A percentile compares a stretch with the other conserved stretches of the same genome.
These are phyloP conservation scores for Oplegnathus fasciatus DNA, from an alignment of 2,113 vertebrate genomes.

Conservation along the genomic window DNA sequence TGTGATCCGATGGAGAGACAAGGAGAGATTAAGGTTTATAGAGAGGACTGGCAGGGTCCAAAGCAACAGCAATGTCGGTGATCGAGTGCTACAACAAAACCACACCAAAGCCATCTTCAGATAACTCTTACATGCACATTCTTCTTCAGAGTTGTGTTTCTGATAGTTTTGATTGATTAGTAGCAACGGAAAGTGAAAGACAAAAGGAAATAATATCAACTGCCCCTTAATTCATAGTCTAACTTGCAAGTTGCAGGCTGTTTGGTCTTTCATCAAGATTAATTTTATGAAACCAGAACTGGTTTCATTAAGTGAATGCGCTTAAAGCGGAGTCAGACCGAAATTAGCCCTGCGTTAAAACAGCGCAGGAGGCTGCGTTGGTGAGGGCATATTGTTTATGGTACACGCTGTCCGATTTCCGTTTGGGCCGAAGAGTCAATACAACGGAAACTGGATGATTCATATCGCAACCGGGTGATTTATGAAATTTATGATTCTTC, in stretches of 20 bases:
- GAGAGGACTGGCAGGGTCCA: conserved; percentile 19
- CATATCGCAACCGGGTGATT: no score
- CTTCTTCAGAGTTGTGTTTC: conserved; percentile 11
- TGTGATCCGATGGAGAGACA: conserved; percentile 54
- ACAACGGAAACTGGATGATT: no score
- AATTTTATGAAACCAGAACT: no score
- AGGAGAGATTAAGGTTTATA: conserved; percentile 26
- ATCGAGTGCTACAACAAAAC: conserved; percentile 9
- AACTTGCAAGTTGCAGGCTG: no score
- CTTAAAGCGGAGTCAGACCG: no score
- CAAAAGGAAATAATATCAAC: background rate
- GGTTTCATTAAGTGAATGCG: no score
- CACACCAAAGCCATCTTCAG: background rate
- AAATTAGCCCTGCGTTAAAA: no score
- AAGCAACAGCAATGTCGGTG: background rate
- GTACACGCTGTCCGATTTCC: no score
- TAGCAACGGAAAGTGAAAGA: background rate
- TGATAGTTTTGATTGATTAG: conserved; percentile 18
- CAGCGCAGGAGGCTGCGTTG: background rate
- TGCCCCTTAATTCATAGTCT: no score
- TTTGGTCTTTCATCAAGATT: no score
- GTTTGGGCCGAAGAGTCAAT: no score
- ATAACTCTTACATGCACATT: conserved; percentile 1
- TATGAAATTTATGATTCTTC: no score
- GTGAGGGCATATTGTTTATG: background rate